Evolutionary conservation across 2,113 vertebrate genomes (phyloP), one percentile per base, ranked within the genome.

Genomic region (Accipiter cooperii): DNA sequence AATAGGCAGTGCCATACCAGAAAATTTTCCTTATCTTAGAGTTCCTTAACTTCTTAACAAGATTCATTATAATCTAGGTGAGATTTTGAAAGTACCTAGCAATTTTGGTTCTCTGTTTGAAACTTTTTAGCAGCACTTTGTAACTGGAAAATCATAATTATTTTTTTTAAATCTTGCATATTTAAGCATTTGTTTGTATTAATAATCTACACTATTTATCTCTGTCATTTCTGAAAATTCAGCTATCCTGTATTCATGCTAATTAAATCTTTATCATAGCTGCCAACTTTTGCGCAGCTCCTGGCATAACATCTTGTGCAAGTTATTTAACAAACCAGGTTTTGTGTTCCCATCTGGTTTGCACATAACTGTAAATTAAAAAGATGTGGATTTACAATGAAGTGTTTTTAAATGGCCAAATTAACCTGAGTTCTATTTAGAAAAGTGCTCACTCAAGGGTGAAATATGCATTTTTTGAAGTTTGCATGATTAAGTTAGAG

Each of bases 241-340:
- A 90, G 12, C 51, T 54, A 42, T 70, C 51, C 28, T 4, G 2
- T 93, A 84, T 64, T 93, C 42, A 36, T 63, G 36, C 64, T 89
- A 75, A 70, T 71, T 87, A 83, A 85, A 76, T 61, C 79, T 90
- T 92, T 61, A 64, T 78, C 17, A 10, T 68, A 75, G 47, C 88
- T 90, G 68, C 80, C 88, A 94, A 55, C 34, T 90, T 93, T 74
- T 71, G 51, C 5, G 3, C 76, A 70, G 60, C 88, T 96, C 64
- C 76, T 95, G 73, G 60, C 76, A 77, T 81, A 83, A 80, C 17
- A 83, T 93, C 71, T 52, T 84, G 63, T 58, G 22, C 20, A 95
- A 88, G 51, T 88, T 94, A 84, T 81, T 96, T 95, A 84, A 80
- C 65, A 94, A 93, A 88, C 21, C 51, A 84, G 47, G 29, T 84